phyloP scores from a whole-genome alignment of 2,888 invertebrate species.

The Creontiades dilutus region DNA sequence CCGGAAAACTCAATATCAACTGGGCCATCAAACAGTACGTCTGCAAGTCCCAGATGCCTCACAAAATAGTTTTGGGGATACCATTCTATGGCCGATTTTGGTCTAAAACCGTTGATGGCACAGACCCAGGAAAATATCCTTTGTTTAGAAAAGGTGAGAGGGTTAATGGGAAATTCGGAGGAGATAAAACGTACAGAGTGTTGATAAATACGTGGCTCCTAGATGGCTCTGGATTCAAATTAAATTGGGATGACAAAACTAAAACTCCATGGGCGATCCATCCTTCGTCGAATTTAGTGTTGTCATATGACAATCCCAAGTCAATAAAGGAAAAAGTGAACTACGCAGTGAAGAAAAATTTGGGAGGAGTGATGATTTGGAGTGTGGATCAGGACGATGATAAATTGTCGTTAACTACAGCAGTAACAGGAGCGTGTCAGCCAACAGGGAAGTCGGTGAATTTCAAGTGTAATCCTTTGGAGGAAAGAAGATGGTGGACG shows the following conservation, averaged over 20 bases:
- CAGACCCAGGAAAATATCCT: constrained; percentile 46
- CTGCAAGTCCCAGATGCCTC: constrained; percentile 44
- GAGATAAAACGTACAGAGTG: constrained; percentile 54
- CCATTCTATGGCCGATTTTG: constrained; percentile 57
- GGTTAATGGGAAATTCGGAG: constrained; percentile 55
- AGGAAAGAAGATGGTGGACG: constrained; percentile 59
- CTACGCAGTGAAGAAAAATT: constrained; percentile 45
- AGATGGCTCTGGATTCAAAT: constrained; percentile 16
- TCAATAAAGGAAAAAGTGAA: constrained; percentile 61
- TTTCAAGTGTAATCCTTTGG: constrained; percentile 55
- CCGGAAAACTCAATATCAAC: constrained; percentile 59
- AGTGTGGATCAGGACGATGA: constrained; percentile 64
- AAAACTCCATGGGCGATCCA: constrained; percentile 61
- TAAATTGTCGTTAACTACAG: constrained; percentile 44
- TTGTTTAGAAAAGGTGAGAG: constrained; percentile 53
- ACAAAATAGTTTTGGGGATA: constrained; percentile 55
- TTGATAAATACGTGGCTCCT: constrained; percentile 55
- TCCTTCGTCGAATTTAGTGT: constrained; percentile 33
- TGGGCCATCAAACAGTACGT: constrained; percentile 64
- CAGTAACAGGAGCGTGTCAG: constrained; percentile 20
- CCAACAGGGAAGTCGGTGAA: constrained; percentile 26
- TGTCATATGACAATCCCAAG: constrained; percentile 49
- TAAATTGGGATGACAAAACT: constrained; percentile 59
- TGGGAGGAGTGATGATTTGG: constrained; percentile 59
- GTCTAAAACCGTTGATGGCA: constrained; percentile 59